These are phyloP conservation scores for Drosophila bunnanda DNA, from an alignment of 2,888 invertebrate genomes.

Conservation along the genomic window DNA sequence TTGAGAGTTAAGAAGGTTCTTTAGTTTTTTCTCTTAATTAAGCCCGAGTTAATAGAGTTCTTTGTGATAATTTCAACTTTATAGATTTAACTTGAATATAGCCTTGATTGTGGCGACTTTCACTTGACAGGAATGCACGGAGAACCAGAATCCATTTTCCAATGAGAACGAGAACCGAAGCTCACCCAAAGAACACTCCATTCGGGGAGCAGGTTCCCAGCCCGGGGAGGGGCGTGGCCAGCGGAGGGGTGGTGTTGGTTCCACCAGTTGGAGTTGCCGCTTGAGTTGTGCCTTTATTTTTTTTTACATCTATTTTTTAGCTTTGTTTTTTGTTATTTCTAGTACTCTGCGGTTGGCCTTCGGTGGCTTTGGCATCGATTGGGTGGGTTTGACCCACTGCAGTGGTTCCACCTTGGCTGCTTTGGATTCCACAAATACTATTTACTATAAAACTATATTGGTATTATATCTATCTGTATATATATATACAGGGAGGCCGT, in stretches of 20 bases:
- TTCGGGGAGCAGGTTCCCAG: slow-evolving; percentile 14
- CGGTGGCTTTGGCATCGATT: slow-evolving; percentile 33
- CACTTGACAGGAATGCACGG: slow-evolving; percentile 64
- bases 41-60: neutral
- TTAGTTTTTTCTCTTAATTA: neutral
- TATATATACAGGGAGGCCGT: neutral
- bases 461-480: neutral
- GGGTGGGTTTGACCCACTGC: slow-evolving; percentile 34
- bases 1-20: neutral
- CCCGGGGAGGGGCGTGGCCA: slow-evolving; percentile 12
- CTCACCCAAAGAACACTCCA: neutral
- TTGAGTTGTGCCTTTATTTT: slow-evolving; percentile 22
- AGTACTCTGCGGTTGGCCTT: slow-evolving; percentile 44
- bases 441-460: neutral
- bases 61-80: neutral
- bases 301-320: neutral
- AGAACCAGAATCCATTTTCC: slow-evolving; percentile 27
- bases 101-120: slow-evolving; percentile 65
- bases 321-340: neutral
- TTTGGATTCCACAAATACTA: neutral
- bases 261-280: slow-evolving; percentile 38
- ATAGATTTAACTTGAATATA: slow-evolving; percentile 1
- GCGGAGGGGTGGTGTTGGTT: slow-evolving; percentile 20
- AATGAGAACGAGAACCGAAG: slow-evolving; percentile 33
- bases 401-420: slow-evolving; percentile 30